Evolutionary conservation across 2,888 invertebrate species (phyloP).

Genomic region (Standfussiana lucernea): DNA sequence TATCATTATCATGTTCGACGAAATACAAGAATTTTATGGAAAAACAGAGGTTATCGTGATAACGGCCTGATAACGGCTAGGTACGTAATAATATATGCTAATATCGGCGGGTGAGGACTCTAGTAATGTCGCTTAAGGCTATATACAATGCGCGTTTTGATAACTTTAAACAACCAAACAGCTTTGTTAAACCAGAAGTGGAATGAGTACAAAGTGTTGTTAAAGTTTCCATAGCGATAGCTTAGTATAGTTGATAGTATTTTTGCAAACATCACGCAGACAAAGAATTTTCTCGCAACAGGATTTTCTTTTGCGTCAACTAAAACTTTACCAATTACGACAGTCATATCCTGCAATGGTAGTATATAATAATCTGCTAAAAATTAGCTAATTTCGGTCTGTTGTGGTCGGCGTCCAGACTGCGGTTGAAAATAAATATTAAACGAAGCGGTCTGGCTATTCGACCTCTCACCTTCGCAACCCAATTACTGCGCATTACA

Average conservation of each 20-base stretch:
- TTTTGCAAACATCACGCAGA: constrained; percentile 36
- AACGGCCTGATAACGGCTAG: constrained; percentile 55
- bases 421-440: constrained; percentile 43
- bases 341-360: not conserved
- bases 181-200: constrained; percentile 2
- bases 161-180: accelerated
- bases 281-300: constrained; percentile 20
- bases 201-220: not conserved
- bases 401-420: constrained; percentile 8
- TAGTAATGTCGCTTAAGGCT: not conserved
- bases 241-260: constrained; percentile 22
- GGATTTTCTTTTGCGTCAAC: constrained; percentile 12
- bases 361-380: not conserved
- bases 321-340: not conserved
- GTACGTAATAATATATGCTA: constrained; percentile 11
- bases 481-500: constrained; percentile 52
- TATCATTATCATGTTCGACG: constrained; percentile 51
- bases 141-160: constrained; percentile 27
- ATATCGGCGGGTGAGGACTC: not conserved
- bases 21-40: constrained; percentile 61
- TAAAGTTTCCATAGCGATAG: not conserved
- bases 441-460: constrained; percentile 20
- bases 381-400: not conserved
- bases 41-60: constrained; percentile 61
- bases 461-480: constrained; percentile 36